Base-by-base conservation (phyloP, 2,797 vertebrate species). In the Eospalax fontanierii region DNA sequence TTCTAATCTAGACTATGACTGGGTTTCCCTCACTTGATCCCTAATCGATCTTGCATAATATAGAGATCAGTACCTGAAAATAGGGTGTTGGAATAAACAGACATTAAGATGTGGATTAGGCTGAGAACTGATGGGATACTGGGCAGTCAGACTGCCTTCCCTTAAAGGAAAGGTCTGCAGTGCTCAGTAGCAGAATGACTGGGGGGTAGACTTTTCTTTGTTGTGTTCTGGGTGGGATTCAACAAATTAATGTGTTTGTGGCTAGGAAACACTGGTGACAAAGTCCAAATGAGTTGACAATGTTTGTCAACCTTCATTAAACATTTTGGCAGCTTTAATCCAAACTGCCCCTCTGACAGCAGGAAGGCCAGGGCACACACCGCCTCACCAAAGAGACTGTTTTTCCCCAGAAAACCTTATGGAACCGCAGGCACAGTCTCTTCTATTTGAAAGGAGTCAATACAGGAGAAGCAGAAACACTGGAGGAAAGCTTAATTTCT, bases 1-100 rank as follows among this genome's bases (percentile, higher is more conserved):
- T 40, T 90, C 54, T 35, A 63, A 46, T 33, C 8, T 46, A 46
- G 10, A 19, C n/a, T 68, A 79, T 63, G 78, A 19, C 30, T 94
- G 38, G 18, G 2, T 74, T 89, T 91, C 82, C 89, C 79, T 75
- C 38, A 38, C 30, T 43, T 76, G 21, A 18, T 74, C 9, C 5
- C 70, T n/a, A 35, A 88, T 83, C 50, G 89, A 70, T 54, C 26
- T 33, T 68, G 40, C n/a, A 79, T 87, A 61, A 91, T 76, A 54
- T 63, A 91, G n/a, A 91, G 43, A 81, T 84, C 22, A 68, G 61
- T 30, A 33, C 21, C 35, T 9, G 4, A 15, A 75, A 66, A 2
- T 30, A 0, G 14, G 16, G 19, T 68, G 4, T 33, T 83, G 10
- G 40, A 24, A 93, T 15, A 22, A 68, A 79, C 35, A 88, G 33